These are phyloP conservation scores for Malthinus flaveolus DNA, from an alignment of 2,888 invertebrate species.

Conservation along the genomic window DNA sequence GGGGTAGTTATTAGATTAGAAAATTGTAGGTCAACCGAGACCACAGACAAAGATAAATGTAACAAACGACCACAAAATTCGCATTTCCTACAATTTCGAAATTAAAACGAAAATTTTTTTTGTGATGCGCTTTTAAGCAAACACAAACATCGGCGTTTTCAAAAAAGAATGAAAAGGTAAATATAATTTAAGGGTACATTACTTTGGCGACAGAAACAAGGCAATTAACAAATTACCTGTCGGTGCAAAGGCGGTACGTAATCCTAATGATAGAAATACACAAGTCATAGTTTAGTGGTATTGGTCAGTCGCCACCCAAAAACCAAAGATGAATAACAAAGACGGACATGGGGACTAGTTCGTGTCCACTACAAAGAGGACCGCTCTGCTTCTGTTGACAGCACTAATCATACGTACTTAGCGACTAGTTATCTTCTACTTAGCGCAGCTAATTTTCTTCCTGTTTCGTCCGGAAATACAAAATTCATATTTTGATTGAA, in stretches of 20 bases:
- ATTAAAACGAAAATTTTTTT: conserved; percentile 5
- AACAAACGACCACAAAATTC: conserved; percentile 16
- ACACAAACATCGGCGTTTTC: conserved; percentile 8
- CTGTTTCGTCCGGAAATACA: conserved; percentile 17
- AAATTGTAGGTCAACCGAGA: conserved; percentile 28
- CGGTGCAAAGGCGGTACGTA: conserved; percentile 28
- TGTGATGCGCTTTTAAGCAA: neutral
- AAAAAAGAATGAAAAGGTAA: conserved; percentile 16
- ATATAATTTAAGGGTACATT: conserved; percentile 23
- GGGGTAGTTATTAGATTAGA: conserved; percentile 22
- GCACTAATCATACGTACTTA: conserved; percentile 36
- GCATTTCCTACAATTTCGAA: conserved; percentile 22
- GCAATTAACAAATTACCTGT: conserved; percentile 35
- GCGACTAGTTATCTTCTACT: conserved; percentile 35
- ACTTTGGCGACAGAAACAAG: conserved; percentile 27
- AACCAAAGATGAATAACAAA: conserved; percentile 25
- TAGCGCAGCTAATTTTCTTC: conserved; percentile 26
- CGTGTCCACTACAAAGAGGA: conserved; percentile 26
- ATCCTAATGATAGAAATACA: conserved; percentile 32
- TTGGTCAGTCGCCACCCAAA: conserved; percentile 34
- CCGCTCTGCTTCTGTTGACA: conserved; percentile 33
- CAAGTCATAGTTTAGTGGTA: conserved; percentile 16
- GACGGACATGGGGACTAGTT: conserved; percentile 22
- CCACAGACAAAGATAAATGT: conserved; percentile 29
- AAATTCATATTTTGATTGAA: neutral